phyloP scores from a whole-genome alignment of 2,113 vertebrate genomes.

The Cepphus grylle region DNA sequence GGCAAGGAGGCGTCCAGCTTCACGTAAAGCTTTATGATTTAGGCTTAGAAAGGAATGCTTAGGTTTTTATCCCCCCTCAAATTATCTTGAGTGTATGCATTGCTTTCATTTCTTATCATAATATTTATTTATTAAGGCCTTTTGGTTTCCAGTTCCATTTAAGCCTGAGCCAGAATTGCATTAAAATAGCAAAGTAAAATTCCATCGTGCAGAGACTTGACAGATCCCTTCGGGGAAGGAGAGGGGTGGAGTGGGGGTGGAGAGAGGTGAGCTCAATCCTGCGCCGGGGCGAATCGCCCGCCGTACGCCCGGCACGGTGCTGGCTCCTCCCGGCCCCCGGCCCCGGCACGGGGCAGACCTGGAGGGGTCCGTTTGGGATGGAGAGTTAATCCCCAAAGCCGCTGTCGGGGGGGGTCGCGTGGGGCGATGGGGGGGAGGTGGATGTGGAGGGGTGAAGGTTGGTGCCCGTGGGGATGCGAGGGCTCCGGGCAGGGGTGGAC shows the following conservation, averaged over 20 bases:
- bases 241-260: slow-evolving; percentile 64
- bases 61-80: slow-evolving; percentile 62
- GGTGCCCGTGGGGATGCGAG: background rate
- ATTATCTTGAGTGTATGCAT: slow-evolving; percentile 73
- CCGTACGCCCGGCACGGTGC: background rate
- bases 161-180: slow-evolving; percentile 80
- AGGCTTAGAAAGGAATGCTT: slow-evolving; percentile 66
- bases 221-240: slow-evolving; percentile 74
- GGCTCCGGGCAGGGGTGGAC: background rate
- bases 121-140: slow-evolving; percentile 85
- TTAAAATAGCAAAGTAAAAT: slow-evolving; percentile 85
- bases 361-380: background rate
- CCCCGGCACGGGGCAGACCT: background rate
- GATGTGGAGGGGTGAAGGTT: background rate
- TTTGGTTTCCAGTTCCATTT: slow-evolving; percentile 81
- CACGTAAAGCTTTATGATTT: slow-evolving; percentile 57
- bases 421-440: background rate
- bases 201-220: slow-evolving; percentile 77
- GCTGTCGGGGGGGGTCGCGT: background rate
- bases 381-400: background rate
- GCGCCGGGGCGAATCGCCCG: background rate
- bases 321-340: background rate
- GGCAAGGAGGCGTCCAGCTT: slow-evolving; percentile 21
- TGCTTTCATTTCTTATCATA: slow-evolving; percentile 84
- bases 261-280: slow-evolving; percentile 54